phyloP scores from a whole-genome alignment of 2,113 vertebrate species.

The Corythaixoides concolor region DNA sequence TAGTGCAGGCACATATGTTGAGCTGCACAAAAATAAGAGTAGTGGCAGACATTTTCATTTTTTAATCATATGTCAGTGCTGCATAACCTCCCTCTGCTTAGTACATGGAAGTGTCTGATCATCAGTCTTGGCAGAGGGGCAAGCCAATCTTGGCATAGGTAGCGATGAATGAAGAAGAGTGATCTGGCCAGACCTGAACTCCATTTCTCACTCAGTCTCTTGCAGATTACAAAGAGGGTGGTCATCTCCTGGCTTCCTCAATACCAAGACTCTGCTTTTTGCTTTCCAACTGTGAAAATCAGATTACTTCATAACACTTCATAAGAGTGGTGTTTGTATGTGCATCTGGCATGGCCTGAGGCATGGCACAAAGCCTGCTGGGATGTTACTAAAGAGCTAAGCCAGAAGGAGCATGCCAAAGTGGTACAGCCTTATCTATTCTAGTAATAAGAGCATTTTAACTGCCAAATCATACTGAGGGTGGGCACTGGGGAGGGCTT shows the following conservation, averaged over 20 bases:
- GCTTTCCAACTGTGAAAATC: not conserved
- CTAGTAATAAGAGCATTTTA: not conserved
- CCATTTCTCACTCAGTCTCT: not conserved
- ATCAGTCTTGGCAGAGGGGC: not conserved
- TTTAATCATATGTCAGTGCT: not conserved
- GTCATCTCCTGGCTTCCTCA: not conserved
- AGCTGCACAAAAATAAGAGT: not conserved
- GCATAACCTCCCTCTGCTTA: not conserved
- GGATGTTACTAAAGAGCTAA: not conserved
- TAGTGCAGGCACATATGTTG: not conserved
- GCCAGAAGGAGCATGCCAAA: not conserved
- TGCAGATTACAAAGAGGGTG: not conserved
- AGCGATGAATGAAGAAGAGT: not conserved
- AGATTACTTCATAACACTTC: not conserved
- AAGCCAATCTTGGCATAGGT: not conserved
- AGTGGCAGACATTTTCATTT: not conserved
- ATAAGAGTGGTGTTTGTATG: accelerated
- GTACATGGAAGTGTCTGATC: not conserved
- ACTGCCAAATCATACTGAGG: not conserved
- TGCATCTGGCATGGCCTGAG: not conserved
- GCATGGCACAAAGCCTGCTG: not conserved
- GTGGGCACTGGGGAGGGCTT: not conserved
- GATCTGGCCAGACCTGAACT: not conserved
- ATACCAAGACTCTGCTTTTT: not conserved
- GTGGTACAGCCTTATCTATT: not conserved